These are phyloP conservation scores for Azemiops feae DNA, from an alignment of 2,113 vertebrate genomes.

Conservation along the genomic window DNA sequence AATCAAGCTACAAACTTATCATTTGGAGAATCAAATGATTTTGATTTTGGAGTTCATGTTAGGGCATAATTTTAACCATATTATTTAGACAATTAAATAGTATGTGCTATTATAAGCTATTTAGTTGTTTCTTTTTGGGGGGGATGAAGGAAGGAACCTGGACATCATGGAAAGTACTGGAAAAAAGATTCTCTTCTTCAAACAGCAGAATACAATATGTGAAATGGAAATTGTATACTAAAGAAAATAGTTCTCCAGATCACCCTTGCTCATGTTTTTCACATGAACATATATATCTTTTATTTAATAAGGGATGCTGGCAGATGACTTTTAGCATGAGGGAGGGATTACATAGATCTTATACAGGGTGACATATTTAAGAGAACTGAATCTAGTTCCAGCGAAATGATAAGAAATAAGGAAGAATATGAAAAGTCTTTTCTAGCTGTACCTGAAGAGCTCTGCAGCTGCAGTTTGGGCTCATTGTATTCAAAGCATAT, in stretches of 20 bases:
- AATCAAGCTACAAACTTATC: background rate
- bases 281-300: background rate
- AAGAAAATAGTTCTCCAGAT: background rate
- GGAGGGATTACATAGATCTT: background rate
- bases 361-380: conserved; percentile 6
- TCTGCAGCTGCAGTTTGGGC: background rate
- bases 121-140: conserved; percentile 12
- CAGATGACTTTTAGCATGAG: background rate
- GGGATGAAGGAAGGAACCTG: conserved; percentile 1
- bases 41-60: background rate
- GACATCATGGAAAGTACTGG: conserved; percentile 4
- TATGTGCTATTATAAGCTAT: conserved; percentile 12
- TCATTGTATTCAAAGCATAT: background rate
- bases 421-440: background rate
- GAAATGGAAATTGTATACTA: background rate
- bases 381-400: background rate
- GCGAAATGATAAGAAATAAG: background rate
- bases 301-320: background rate
- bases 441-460: background rate
- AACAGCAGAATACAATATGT: background rate
- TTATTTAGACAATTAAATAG: conserved; percentile 12
- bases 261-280: background rate
- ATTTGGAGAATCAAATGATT: conserved; percentile 6
- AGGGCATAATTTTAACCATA: conserved; percentile 28
- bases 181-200: background rate